These are phyloP conservation scores for Drosophila kanapiae DNA, from an alignment of 1,140 invertebrate genomes.

Conservation along the genomic window DNA sequence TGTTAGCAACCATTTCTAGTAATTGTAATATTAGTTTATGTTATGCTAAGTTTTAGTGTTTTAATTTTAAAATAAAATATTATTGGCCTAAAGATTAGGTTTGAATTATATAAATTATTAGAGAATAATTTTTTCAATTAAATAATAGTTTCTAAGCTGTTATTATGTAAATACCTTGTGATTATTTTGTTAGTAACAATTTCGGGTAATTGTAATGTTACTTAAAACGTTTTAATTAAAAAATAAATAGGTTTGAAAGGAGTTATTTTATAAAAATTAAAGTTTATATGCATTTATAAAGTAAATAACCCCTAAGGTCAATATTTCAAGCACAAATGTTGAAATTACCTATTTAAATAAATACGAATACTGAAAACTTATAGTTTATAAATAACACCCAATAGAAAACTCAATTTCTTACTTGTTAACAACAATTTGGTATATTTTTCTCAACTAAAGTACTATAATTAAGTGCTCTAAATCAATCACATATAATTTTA, in stretches of 20 bases:
- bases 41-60: not conserved
- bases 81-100: not conserved
- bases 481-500: slow-evolving; percentile 3
- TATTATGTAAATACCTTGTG: too few species aligned
- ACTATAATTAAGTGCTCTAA: slow-evolving; percentile 1
- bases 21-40: not conserved
- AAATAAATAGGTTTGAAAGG: too few species aligned
- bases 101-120: too few species aligned
- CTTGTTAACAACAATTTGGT: slow-evolving; percentile 18
- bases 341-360: too few species aligned
- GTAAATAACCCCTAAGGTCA: not conserved
- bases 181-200: too few species aligned
- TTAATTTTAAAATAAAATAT: not conserved
- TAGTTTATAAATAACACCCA: not conserved
- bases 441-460: slow-evolving; percentile 10
- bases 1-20: not conserved
- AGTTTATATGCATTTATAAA: too few species aligned
- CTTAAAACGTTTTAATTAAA: too few species aligned
- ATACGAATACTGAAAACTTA: too few species aligned
- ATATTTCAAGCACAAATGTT: not conserved
- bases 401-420: not conserved
- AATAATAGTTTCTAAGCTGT: too few species aligned
- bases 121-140: too few species aligned
- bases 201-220: too few species aligned
- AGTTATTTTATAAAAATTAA: too few species aligned